Base-by-base conservation (phyloP, 2,797 vertebrate species). In the Spheniscus humboldti region DNA sequence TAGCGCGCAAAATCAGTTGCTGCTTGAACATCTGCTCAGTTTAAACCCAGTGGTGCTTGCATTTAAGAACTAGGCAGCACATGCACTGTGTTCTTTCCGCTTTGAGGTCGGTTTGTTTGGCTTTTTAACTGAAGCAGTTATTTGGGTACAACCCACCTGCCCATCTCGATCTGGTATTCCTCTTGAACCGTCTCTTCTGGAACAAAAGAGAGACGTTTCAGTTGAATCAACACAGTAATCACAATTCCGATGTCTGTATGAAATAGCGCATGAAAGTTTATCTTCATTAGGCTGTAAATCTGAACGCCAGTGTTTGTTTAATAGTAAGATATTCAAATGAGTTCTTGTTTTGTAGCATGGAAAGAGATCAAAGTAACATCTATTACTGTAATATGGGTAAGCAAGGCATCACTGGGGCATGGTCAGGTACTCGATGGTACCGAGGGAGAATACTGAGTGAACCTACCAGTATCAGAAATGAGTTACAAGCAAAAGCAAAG, bases 151-250 rank as follows among this genome's bases (percentile, higher is more conserved):
- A 97, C 97, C 50, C 77, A 99, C 99, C 98, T 98, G 98, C 48
- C 98, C 98, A 11, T 99, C 99, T 96, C 99, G 94, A 86, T 99
- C 99, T 66, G 97, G 98, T 43, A 98, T 85, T 43, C 98, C 97
- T 77, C 99, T 98, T 4, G 98, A 57, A 43, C 97, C 97, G 28
- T 99, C 99, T 77, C 99, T 98, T 97, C 98, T 99, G 83, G 18
- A 86, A 87, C 0, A 78, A 56, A 90, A 82, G 37, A 60, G 33
- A 53, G 6, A 24, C 75, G 27, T 50, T 72, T 53, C 19, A 41
- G 19, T 5, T 56, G 24, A 64, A 77, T 37, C 19, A 31, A 84
- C 8, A 17, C 7, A 50, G n/a, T 28, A 31, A 73, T 31, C 7
- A 0, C 8, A 35, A 73, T 43, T 43, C 13, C 8, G 6, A 7